Percentiles rank a stretch among this genome's conserved stretches.
Conservation (phyloP, 1,140 invertebrate genomes). For the Chironomus striatipennis region DNA sequence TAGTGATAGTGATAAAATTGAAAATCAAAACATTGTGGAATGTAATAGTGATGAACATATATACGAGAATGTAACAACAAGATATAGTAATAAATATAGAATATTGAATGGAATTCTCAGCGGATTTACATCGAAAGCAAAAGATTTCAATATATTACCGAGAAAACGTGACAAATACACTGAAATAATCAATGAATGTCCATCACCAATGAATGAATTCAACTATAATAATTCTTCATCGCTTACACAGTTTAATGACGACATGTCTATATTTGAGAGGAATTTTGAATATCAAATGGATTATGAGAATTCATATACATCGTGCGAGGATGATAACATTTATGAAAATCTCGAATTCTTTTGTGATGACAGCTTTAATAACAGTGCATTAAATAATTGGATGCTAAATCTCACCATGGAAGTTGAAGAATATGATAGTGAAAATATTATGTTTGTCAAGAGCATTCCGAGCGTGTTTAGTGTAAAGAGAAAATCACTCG, state of each 20-base stretch:
- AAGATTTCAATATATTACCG: neutral
- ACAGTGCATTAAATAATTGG: neutral
- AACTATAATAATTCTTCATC: too few relatives aligned
- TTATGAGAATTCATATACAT: neutral
- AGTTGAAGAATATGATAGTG: neutral
- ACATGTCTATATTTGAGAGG: neutral
- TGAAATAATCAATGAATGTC: neutral
- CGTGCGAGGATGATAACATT: slow-evolving; percentile 5
- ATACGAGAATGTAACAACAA: neutral
- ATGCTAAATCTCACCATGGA: neutral
- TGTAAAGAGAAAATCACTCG: neutral
- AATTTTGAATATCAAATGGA: neutral
- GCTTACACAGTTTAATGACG: too few relatives aligned
- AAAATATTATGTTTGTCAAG: neutral
- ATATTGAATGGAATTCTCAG: neutral
- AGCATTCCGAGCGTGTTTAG: neutral
- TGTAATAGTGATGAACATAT: neutral
- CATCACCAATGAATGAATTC: neutral
- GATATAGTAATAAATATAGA: neutral
- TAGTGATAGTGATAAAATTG: too few relatives aligned
- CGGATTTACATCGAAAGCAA: neutral
- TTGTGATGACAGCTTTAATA: neutral
- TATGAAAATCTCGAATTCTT: slow-evolving; percentile 7
- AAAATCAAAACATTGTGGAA: neutral
- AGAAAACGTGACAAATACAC: neutral